Evolutionary conservation across 2,888 invertebrate genomes (phyloP).

Genomic region (Acronicta leporina): DNA sequence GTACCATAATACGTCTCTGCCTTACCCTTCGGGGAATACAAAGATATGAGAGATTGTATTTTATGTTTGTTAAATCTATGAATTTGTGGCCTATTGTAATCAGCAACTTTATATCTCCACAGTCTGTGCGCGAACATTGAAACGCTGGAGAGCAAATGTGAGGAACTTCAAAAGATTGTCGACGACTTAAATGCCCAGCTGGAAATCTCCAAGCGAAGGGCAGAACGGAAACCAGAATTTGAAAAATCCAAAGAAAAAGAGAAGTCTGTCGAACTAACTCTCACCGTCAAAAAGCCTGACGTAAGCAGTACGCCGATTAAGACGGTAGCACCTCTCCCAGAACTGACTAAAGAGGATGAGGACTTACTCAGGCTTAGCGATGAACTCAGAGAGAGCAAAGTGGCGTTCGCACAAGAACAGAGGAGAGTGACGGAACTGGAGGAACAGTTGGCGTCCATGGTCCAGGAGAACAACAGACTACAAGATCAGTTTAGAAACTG

Average conservation of each 20-base stretch:
- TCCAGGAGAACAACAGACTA: slow-evolving; percentile 92
- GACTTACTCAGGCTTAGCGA: slow-evolving; percentile 90
- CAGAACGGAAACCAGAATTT: slow-evolving; percentile 85
- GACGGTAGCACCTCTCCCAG: slow-evolving; percentile 78
- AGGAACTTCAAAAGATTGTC: slow-evolving; percentile 94
- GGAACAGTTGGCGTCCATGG: slow-evolving; percentile 92
- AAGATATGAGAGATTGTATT: too few species aligned
- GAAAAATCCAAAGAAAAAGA: slow-evolving; percentile 84
- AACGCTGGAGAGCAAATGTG: slow-evolving; percentile 94
- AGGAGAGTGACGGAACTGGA: slow-evolving; percentile 93
- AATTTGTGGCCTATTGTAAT: neutral
- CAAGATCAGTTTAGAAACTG: slow-evolving; percentile 92
- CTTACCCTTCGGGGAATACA: too few species aligned
- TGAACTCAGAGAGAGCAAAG: slow-evolving; percentile 92
- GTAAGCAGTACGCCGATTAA: slow-evolving; percentile 76
- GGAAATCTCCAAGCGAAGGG: slow-evolving; percentile 89
- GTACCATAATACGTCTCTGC: too few species aligned
- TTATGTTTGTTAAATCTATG: neutral
- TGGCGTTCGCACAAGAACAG: slow-evolving; percentile 92
- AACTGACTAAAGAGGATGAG: slow-evolving; percentile 86
- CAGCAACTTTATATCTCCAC: slow-evolving; percentile 55
- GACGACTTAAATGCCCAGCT: slow-evolving; percentile 92
- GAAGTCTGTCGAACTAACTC: slow-evolving; percentile 64
- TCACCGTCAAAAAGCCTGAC: slow-evolving; percentile 71
- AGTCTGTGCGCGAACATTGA: slow-evolving; percentile 94